Percentiles rank a stretch among this genome's conserved stretches.
These are phyloP conservation scores for Sinopyrophorus schimmeli DNA, from an alignment of 2,888 invertebrate genomes.

Conservation along the genomic window DNA sequence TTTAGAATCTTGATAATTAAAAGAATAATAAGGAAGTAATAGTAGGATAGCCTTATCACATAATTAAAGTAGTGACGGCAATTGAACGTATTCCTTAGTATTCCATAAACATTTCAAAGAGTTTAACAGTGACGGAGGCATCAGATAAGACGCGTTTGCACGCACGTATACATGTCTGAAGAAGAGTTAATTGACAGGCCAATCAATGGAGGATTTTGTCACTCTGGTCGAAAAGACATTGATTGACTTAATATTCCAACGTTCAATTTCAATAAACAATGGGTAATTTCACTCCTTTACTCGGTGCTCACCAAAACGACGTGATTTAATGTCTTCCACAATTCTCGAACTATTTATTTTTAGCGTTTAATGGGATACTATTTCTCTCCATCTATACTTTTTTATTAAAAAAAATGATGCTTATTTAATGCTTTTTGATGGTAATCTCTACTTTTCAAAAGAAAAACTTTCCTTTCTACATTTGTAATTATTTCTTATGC, in stretches of 20 bases:
- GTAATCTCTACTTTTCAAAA: no score
- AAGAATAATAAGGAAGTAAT: conserved; percentile 18
- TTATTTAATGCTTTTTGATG: no score
- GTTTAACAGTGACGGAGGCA: conserved; percentile 51
- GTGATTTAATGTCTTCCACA: conserved; percentile 43
- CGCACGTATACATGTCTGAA: conserved; percentile 56
- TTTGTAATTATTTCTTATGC: no score
- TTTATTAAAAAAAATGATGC: no score
- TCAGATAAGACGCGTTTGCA: conserved; percentile 56
- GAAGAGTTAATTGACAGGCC: conserved; percentile 57
- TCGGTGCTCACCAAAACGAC: conserved; percentile 44
- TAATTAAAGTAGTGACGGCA: conserved; percentile 26
- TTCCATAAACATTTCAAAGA: conserved; percentile 55
- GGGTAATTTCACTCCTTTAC: conserved; percentile 47
- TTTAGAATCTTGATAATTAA: no score
- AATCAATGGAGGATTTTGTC: conserved; percentile 57
- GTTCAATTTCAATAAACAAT: conserved; percentile 56
- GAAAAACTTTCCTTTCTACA: no score
- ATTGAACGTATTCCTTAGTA: conserved; percentile 31
- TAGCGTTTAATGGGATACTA: conserved; percentile 7
- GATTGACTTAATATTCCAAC: conserved; percentile 56
- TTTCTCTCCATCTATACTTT: no score
- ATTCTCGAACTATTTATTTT: conserved; percentile 1
- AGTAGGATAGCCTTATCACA: conserved; percentile 18
- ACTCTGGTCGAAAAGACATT: conserved; percentile 52